phyloP scores from a whole-genome alignment of 2,113 vertebrate genomes.

The Eubucco bourcierii region DNA sequence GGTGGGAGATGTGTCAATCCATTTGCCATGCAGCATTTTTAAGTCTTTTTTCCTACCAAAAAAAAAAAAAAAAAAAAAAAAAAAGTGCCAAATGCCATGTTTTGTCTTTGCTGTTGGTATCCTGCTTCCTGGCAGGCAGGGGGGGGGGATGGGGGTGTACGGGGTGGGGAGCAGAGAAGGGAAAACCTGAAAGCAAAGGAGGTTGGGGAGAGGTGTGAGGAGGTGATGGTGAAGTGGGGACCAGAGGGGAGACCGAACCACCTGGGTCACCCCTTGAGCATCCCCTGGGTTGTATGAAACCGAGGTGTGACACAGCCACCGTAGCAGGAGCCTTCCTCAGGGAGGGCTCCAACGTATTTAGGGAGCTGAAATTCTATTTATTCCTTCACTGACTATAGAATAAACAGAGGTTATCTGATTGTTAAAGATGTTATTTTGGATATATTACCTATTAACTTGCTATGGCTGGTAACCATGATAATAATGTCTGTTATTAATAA shows the following conservation, averaged over 20 bases:
- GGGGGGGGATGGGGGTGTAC: neutral
- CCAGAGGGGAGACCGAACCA: neutral
- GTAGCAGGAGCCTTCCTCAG: constrained; percentile 53
- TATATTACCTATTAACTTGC: constrained; percentile 90
- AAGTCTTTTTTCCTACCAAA: neutral
- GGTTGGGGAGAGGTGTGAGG: constrained; percentile 56
- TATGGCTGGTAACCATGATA: constrained; percentile 98
- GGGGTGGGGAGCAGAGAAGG: neutral
- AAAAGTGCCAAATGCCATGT: neutral
- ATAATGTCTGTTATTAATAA: constrained; percentile 75
- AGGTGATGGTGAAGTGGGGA: neutral
- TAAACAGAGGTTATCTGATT: constrained; percentile 81
- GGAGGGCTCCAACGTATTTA: constrained; percentile 73
- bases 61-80: neutral
- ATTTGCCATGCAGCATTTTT: constrained; percentile 4
- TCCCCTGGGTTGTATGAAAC: neutral
- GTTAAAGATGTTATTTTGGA: constrained; percentile 93
- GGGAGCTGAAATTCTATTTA: constrained; percentile 87
- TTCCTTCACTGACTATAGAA: constrained; percentile 82
- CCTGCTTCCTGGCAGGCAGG: constrained; percentile 4
- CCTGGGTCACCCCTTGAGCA: neutral
- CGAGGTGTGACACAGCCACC: constrained; percentile 43
- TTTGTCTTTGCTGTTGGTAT: neutral
- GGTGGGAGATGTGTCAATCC: constrained; percentile 1
- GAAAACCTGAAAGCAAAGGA: constrained; percentile 31